Evolutionary conservation across 2,113 vertebrate genomes (phyloP).

Genomic region (Melanostigma gelatinosum): DNA sequence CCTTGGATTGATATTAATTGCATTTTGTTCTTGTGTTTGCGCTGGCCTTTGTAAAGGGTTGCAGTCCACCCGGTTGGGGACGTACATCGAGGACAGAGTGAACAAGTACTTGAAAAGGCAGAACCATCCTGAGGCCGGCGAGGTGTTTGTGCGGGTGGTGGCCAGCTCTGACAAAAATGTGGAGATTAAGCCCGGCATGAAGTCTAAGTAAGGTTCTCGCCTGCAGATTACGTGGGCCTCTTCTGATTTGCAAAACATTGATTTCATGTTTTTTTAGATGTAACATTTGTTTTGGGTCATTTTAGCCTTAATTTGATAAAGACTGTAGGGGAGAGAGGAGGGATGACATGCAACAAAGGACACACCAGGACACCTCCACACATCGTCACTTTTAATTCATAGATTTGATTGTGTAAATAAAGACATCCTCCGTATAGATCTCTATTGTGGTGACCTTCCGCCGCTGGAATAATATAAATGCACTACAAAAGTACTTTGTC

Average conservation of each 20-base stretch:
- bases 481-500: background rate
- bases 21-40: slow-evolving; percentile 11
- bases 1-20: background rate
- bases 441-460: background rate
- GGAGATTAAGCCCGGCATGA: slow-evolving; percentile 99
- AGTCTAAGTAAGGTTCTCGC: slow-evolving; percentile 86
- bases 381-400: background rate
- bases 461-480: background rate
- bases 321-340: too few relatives aligned
- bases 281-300: too few relatives aligned
- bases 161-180: slow-evolving; percentile 98
- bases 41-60: slow-evolving; percentile 82
- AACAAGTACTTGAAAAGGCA: slow-evolving; percentile 98
- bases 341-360: background rate
- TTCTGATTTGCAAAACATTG: background rate
- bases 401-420: background rate
- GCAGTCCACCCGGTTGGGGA: slow-evolving; percentile 91
- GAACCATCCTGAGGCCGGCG: slow-evolving; percentile 96
- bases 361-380: background rate
- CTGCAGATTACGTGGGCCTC: background rate
- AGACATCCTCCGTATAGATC: background rate
- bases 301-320: too few relatives aligned
- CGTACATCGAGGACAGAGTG: slow-evolving; percentile 96
- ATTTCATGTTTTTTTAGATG: background rate
- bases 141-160: slow-evolving; percentile 97